Evolutionary conservation across 2,888 invertebrate genomes (phyloP), one percentile per base, ranked within the genome.

Genomic region (Philhelius pedissequus): DNA sequence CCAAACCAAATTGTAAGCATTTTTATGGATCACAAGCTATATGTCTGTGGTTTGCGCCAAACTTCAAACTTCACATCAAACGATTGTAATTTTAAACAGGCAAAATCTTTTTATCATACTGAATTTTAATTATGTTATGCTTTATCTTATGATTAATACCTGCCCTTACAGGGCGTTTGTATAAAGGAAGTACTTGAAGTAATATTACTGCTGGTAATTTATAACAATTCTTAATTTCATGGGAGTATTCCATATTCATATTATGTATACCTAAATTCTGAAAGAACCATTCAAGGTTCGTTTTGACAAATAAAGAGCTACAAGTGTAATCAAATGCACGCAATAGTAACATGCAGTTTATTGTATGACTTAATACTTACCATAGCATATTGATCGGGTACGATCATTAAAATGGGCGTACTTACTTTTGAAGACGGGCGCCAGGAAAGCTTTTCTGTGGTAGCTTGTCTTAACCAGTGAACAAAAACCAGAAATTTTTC

Each of bases 1-100:
- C 40, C 56, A 69, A 66, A 66, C 40, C 56, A 38, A 80, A 52
- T 52, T 43, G 43, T 74, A 52, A 64, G 48, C 80, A 64, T 81
- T 81, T 81, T 58, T 76, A 70, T 81, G 64, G 70, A 58, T 70
- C 70, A 76, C 69, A 32, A 48, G 27, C 20, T 45, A 3, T 22
- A 3, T 18, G 48, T 9, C 32, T 73, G 52, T 52, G 62, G 64
- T 64, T 64, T 52, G 7, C 18, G 27, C 9, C 32, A 54, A 32
- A 18, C 13, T 60, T 35, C 18, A 54, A 54, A 25, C 6, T 22
- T 4, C 7, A 25, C 20, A 30, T 54, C 54, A 13, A 32, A 15
- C 30, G 9, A 5, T 32, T 22, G 58, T 52, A 40, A 43, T 15
- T 32, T 38, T 18, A 32, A 15, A 50, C 13, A 64, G 40, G 40